Percentiles rank a stretch among this genome's conserved stretches.
Conservation (phyloP, 2,888 invertebrate genomes). For the Formica aserva region DNA sequence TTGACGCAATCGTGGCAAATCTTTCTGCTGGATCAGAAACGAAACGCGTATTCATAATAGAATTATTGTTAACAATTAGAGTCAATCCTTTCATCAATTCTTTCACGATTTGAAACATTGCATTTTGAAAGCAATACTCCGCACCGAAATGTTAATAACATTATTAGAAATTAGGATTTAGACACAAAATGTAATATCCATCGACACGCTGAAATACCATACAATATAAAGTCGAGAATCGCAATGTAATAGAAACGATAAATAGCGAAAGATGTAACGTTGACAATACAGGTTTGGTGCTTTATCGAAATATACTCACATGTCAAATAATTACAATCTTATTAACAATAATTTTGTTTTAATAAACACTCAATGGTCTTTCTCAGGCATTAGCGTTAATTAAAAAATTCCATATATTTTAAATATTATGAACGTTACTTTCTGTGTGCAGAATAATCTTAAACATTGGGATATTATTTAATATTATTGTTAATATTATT, state of each 20-base stretch:
- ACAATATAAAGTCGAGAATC: not conserved
- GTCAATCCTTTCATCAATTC: not conserved
- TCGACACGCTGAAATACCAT: not conserved
- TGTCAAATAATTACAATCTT: not conserved
- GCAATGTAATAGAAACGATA: not conserved
- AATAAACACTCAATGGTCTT: constrained; percentile 50
- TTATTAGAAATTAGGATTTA: constrained; percentile 3
- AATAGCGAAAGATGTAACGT: constrained; percentile 45
- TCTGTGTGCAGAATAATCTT: constrained; percentile 28
- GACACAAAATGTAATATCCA: constrained; percentile 33
- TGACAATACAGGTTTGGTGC: constrained; percentile 53
- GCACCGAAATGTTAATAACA: not conserved
- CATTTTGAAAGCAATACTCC: constrained; percentile 29
- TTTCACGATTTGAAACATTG: constrained; percentile 36
- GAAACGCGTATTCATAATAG: not conserved
- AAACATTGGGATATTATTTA: not conserved
- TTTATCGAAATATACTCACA: constrained; percentile 6
- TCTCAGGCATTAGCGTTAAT: constrained; percentile 24
- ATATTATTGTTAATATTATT: constrained; percentile 19
- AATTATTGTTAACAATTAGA: not conserved
- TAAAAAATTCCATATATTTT: constrained; percentile 37
- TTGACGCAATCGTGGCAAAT: not conserved
- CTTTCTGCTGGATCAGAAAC: constrained; percentile 65
- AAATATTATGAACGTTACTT: constrained; percentile 8
- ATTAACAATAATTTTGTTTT: constrained; percentile 55